phyloP scores from a whole-genome alignment of 2,113 vertebrate species.

The Cardinalis cardinalis region DNA sequence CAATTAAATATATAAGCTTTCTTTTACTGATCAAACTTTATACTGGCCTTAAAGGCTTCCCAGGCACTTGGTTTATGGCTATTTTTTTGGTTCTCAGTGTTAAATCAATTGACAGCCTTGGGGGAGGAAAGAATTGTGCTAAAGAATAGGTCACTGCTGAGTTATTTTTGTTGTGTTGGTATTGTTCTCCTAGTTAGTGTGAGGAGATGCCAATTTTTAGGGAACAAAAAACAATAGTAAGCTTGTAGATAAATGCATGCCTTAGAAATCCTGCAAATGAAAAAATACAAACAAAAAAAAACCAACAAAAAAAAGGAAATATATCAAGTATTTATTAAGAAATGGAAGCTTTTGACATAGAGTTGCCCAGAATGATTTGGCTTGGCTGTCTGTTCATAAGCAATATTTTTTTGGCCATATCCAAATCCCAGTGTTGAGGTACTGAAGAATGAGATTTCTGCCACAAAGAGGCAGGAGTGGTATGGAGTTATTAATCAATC shows the following conservation, averaged over 20 bases:
- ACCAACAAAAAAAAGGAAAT: neutral
- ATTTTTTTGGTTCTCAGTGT: neutral
- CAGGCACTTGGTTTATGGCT: neutral
- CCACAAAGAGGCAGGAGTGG: accelerated
- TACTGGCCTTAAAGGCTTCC: neutral
- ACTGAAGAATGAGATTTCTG: accelerated
- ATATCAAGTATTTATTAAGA: neutral
- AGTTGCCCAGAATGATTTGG: neutral
- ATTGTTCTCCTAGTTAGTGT: neutral
- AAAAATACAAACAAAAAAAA: neutral
- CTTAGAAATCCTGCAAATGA: neutral
- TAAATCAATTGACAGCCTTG: neutral
- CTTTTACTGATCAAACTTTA: neutral
- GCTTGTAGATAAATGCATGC: neutral
- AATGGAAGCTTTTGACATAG: accelerated
- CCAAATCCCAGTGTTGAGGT: accelerated
- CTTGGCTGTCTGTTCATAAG: neutral
- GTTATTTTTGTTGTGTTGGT: neutral
- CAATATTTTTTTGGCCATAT: neutral
- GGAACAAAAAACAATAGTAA: neutral
- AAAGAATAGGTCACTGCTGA: neutral
- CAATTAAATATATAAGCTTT: neutral
- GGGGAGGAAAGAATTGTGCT: neutral
- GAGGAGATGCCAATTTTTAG: neutral
- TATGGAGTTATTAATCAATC: neutral